These are phyloP conservation scores for Volucella zonaria DNA, from an alignment of 2,888 invertebrate genomes.

Conservation along the genomic window DNA sequence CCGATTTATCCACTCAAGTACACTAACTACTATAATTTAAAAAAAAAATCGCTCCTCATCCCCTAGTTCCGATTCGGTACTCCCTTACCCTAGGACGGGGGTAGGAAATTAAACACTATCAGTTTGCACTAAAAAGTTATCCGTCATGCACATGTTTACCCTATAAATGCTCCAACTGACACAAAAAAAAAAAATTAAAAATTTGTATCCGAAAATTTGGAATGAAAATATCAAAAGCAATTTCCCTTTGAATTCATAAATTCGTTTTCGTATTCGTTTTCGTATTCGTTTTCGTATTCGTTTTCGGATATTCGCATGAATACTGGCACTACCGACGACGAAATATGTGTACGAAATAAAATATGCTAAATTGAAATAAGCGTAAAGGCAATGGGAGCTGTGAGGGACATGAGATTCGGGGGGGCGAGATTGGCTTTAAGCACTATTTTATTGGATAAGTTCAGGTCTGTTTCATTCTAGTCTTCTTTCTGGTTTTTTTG, in stretches of 20 bases:
- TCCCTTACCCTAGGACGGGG: background rate
- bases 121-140: slow-evolving; percentile 16
- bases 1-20: slow-evolving; percentile 46
- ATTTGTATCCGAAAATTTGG: background rate
- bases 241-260: slow-evolving; percentile 73
- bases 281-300: slow-evolving; percentile 16
- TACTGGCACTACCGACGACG: slow-evolving; percentile 5
- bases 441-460: slow-evolving; percentile 73
- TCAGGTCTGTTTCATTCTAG: slow-evolving; percentile 57
- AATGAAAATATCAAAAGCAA: slow-evolving; percentile 71
- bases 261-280: slow-evolving; percentile 62
- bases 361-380: slow-evolving; percentile 73
- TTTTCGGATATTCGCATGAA: slow-evolving; percentile 38
- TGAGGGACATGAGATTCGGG: too few species aligned
- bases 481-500: background rate
- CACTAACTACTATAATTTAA: slow-evolving; percentile 57
- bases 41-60: slow-evolving; percentile 23
- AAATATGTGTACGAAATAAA: slow-evolving; percentile 66
- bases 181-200: slow-evolving; percentile 28
- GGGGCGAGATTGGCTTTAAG: slow-evolving; percentile 63
- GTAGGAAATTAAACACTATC: background rate
- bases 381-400: slow-evolving; percentile 60
- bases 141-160: slow-evolving; percentile 11
- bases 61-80: background rate
- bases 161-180: slow-evolving; percentile 3